Conservation (phyloP, 2,113 vertebrate genomes). For the Crotalus helleri region DNA sequence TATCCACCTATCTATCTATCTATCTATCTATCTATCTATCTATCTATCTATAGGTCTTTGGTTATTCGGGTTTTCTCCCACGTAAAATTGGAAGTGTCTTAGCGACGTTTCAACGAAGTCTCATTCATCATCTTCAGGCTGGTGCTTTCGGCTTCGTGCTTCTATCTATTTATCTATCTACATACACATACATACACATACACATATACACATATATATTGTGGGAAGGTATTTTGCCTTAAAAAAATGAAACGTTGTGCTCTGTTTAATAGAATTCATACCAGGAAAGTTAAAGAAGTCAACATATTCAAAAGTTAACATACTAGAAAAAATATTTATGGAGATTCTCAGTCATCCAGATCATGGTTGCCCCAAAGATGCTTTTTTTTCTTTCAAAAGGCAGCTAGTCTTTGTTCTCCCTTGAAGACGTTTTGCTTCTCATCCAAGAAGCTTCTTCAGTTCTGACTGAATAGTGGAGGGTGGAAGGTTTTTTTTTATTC, state of each 20-base stretch:
- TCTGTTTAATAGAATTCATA: neutral
- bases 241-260: neutral
- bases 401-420: neutral
- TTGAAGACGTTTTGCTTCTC: neutral
- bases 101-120: too few species aligned
- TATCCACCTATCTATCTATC: too few species aligned
- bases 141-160: too few species aligned
- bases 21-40: too few species aligned
- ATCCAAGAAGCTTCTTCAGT: neutral
- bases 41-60: too few species aligned
- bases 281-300: neutral
- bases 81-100: too few species aligned
- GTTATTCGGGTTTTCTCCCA: too few species aligned
- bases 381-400: neutral
- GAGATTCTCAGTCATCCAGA: neutral
- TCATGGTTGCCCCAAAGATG: neutral
- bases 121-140: too few species aligned
- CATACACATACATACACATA: too few species aligned
- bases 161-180: too few species aligned
- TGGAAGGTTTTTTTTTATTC: too few species aligned
- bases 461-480: neutral
- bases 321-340: neutral
- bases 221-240: neutral
- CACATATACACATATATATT: too few species aligned
- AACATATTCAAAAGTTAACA: neutral